Conservation (phyloP, 2,888 invertebrate species). For the Thecocarcelia acutangulata region DNA sequence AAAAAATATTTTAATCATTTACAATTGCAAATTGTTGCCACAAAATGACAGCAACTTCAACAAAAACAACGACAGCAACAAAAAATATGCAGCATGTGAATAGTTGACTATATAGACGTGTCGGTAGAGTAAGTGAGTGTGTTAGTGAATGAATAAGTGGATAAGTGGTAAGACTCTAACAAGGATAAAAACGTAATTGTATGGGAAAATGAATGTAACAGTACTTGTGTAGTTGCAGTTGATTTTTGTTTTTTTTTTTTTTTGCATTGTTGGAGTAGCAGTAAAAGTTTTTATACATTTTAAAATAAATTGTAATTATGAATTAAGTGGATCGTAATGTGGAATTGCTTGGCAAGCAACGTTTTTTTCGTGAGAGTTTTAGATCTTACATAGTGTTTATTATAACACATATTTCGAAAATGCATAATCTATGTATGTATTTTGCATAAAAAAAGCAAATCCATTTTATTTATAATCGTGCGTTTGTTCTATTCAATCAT, state of each 20-base stretch:
- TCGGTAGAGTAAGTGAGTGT: conserved; percentile 14
- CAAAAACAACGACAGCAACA: conserved; percentile 57
- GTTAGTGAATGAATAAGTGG: conserved; percentile 22
- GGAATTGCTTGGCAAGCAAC: conserved; percentile 25
- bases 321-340: conserved; percentile 22
- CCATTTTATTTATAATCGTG: too few relatives aligned
- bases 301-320: conserved; percentile 5
- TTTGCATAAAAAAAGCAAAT: too few relatives aligned
- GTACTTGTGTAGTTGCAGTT: conserved; percentile 7
- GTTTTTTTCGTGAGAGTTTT: not conserved
- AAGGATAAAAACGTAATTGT: conserved; percentile 53
- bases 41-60: conserved; percentile 56
- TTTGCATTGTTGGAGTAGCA: not conserved
- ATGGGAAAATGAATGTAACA: conserved; percentile 30
- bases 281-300: conserved; percentile 16
- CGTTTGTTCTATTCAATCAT: too few relatives aligned
- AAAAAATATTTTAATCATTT: conserved; percentile 60
- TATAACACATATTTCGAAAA: too few relatives aligned
- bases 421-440: too few relatives aligned
- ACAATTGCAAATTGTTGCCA: conserved; percentile 61
- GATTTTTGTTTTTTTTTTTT: not conserved
- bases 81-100: conserved; percentile 56
- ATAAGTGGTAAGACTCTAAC: conserved; percentile 44
- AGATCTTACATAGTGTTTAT: not conserved
- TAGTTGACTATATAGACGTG: conserved; percentile 58